Evolutionary conservation across 2,888 invertebrate species (phyloP).

Genomic region (Tenthredo livida): DNA sequence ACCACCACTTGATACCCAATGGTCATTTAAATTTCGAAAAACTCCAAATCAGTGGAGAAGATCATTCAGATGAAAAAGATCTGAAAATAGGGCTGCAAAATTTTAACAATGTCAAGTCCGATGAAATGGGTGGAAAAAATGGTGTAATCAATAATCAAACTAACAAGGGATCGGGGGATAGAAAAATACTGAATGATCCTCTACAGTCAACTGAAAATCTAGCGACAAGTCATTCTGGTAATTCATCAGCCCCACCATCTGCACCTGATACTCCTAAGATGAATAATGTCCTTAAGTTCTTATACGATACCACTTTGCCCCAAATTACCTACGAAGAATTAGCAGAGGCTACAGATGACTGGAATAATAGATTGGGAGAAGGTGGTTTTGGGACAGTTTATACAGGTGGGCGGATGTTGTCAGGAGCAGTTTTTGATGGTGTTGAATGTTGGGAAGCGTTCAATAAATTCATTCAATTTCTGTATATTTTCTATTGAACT

Average conservation of each 20-base stretch:
- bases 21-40: slow-evolving; percentile 75
- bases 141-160: slow-evolving; percentile 59
- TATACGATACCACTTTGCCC: slow-evolving; percentile 76
- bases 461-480: neutral
- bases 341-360: slow-evolving; percentile 87
- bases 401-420: slow-evolving; percentile 81
- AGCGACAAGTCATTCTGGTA: slow-evolving; percentile 70
- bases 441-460: neutral
- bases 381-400: slow-evolving; percentile 97
- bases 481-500: neutral
- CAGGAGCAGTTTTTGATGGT: neutral
- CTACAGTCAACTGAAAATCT: slow-evolving; percentile 53
- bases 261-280: slow-evolving; percentile 58
- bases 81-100: slow-evolving; percentile 70
- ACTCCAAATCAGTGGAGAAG: slow-evolving; percentile 53
- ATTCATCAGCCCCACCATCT: slow-evolving; percentile 63
- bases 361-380: slow-evolving; percentile 89
- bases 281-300: slow-evolving; percentile 57
- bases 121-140: slow-evolving; percentile 63
- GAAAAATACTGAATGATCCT: slow-evolving; percentile 70
- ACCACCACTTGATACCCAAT: slow-evolving; percentile 81
- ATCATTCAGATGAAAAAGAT: slow-evolving; percentile 66
- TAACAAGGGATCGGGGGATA: slow-evolving; percentile 57
- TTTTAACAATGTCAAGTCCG: slow-evolving; percentile 65
- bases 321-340: slow-evolving; percentile 89